Conservation (phyloP, 37 sponge, comb jelly and placozoan species). For the Hexactinellida sp. region DNA sequence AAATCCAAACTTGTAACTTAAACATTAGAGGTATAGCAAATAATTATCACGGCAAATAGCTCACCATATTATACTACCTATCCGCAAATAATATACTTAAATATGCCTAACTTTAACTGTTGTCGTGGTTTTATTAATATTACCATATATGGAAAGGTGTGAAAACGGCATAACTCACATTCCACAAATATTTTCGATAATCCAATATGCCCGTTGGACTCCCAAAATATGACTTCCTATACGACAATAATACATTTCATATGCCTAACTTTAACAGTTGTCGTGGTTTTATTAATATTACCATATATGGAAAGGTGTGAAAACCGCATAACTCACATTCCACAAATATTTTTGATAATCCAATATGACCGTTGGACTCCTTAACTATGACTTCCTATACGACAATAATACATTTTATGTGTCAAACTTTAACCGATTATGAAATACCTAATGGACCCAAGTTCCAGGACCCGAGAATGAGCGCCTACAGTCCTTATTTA, state of each 20-base stretch:
- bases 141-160: not conserved
- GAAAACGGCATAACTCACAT: not conserved
- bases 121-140: not conserved
- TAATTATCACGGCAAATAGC: no score
- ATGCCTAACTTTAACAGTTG: not conserved
- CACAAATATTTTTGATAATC: not conserved
- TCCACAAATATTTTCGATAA: not conserved
- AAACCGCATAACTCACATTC: conserved; percentile 11
- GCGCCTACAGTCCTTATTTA: not conserved
- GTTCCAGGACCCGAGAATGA: not conserved
- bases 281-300: not conserved
- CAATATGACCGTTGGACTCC: not conserved
- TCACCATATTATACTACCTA: not conserved
- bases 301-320: conserved; percentile 10
- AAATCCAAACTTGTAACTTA: no score
- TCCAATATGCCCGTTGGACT: not conserved
- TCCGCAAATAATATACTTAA: not conserved
- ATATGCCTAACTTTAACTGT: not conserved
- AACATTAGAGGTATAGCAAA: no score
- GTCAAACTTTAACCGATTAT: not conserved
- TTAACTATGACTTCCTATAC: not conserved
- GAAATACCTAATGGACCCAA: conserved; percentile 11
- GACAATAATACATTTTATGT: not conserved
- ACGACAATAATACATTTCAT: not conserved
- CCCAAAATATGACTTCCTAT: not conserved